Evolutionary conservation across 2,888 invertebrate genomes (phyloP).

Genomic region (Merodon equestris): DNA sequence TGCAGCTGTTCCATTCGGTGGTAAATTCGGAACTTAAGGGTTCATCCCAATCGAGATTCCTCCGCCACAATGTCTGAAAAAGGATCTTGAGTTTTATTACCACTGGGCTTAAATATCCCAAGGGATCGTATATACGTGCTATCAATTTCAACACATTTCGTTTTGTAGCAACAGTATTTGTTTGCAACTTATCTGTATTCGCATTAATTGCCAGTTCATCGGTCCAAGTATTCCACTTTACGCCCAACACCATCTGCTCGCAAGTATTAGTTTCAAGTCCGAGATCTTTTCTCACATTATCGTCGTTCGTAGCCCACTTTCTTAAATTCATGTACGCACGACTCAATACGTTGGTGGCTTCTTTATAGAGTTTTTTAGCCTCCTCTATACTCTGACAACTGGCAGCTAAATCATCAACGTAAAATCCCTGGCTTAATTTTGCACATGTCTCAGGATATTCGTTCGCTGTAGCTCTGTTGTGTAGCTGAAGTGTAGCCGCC

Average conservation of each 20-base stretch:
- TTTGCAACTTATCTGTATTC: not conserved
- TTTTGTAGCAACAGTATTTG: conserved; percentile 2
- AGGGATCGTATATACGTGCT: conserved; percentile 5
- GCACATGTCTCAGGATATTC: conserved; percentile 17
- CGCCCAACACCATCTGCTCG: conserved; percentile 7
- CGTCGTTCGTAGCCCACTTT: conserved; percentile 16
- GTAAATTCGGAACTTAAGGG: not conserved
- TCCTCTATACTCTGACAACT: not conserved
- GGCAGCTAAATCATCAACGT: conserved; percentile 19
- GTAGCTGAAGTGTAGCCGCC: not conserved
- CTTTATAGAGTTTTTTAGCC: conserved; percentile 6
- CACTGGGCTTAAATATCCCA: not conserved
- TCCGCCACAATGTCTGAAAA: conserved; percentile 7
- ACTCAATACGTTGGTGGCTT: conserved; percentile 11
- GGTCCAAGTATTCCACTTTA: not conserved
- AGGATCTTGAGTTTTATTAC: not conserved
- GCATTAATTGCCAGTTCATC: conserved; percentile 8
- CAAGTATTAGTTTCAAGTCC: too few species aligned
- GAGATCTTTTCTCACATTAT: not conserved
- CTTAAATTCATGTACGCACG: conserved; percentile 27
- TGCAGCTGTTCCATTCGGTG: conserved; percentile 5
- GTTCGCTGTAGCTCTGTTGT: not conserved
- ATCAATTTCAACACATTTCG: not conserved
- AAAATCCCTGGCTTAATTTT: not conserved
- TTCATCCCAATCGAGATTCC: not conserved